These are phyloP conservation scores for Scortum barcoo DNA, from an alignment of 2,113 vertebrate genomes.

Conservation along the genomic window DNA sequence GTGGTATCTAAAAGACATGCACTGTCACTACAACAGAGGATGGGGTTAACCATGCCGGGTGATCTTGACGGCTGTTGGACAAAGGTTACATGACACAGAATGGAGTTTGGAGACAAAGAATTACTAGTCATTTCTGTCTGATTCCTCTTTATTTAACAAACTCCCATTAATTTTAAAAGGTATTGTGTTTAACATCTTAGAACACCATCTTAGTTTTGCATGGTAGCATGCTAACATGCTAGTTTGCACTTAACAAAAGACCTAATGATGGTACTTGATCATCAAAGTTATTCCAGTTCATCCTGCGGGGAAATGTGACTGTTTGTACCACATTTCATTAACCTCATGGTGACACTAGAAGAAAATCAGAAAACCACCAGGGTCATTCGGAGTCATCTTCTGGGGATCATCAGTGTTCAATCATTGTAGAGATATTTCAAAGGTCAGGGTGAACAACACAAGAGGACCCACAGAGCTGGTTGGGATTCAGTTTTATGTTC, in stretches of 20 bases:
- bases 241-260: not conserved
- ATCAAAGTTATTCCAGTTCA: too few species aligned
- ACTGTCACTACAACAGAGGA: slow-evolving; percentile 41
- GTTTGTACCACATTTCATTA: too few species aligned
- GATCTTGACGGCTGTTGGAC: too few species aligned
- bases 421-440: not conserved
- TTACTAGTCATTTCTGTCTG: too few species aligned
- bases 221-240: not conserved
- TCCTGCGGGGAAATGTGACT: too few species aligned
- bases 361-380: not conserved
- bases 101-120: too few species aligned
- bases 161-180: too few species aligned
- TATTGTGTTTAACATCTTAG: not conserved
- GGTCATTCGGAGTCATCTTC: not conserved
- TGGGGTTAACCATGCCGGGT: slow-evolving; percentile 4
- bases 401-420: not conserved
- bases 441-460: not conserved
- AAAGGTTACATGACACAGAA: too few species aligned
- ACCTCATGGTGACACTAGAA: too few species aligned
- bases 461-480: not conserved
- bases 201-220: not conserved
- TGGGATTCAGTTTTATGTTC: not conserved
- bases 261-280: too few species aligned
- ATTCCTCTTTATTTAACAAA: too few species aligned
- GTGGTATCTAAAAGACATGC: slow-evolving; percentile 50